A percentile compares a stretch with the other conserved stretches of the same genome.
These are phyloP conservation scores for Rhynchomys soricoides DNA, from an alignment of 2,113 vertebrate genomes.

Conservation along the genomic window DNA sequence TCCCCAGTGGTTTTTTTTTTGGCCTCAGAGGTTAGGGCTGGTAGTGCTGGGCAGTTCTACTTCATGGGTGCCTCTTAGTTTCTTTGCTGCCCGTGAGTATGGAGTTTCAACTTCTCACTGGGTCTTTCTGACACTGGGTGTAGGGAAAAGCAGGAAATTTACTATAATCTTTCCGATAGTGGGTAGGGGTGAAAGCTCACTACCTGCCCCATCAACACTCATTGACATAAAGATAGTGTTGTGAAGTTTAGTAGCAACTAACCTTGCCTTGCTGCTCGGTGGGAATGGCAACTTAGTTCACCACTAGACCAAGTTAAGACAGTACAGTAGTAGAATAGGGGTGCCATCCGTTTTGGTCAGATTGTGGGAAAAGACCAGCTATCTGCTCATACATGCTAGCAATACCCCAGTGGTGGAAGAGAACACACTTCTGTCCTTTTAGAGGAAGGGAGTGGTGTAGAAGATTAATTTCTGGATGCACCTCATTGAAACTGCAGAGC, in stretches of 20 bases:
- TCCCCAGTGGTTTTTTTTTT: background rate
- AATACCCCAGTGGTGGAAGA: background rate
- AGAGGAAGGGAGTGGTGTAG: background rate
- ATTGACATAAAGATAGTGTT: background rate
- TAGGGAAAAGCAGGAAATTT: background rate
- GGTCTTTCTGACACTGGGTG: background rate
- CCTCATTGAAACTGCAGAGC: background rate
- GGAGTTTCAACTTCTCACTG: background rate
- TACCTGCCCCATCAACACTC: no score
- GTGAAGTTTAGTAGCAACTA: background rate
- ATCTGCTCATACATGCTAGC: background rate
- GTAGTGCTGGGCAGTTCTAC: background rate
- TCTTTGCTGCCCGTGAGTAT: background rate
- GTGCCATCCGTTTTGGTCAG: background rate
- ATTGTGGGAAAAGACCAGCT: background rate
- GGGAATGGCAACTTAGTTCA: background rate
- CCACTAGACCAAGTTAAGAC: background rate
- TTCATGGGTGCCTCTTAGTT: background rate
- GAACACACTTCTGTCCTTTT: background rate
- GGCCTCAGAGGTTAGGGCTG: background rate
- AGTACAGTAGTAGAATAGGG: conserved; percentile 19
- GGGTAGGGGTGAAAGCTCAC: background rate
- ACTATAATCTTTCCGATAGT: background rate
- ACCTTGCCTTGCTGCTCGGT: background rate
- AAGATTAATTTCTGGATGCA: conserved; percentile 10